Percentiles rank a stretch among this genome's conserved stretches.
These are phyloP conservation scores for Drosophila suzukii DNA, from an alignment of 1,140 invertebrate species.

Conservation along the genomic window DNA sequence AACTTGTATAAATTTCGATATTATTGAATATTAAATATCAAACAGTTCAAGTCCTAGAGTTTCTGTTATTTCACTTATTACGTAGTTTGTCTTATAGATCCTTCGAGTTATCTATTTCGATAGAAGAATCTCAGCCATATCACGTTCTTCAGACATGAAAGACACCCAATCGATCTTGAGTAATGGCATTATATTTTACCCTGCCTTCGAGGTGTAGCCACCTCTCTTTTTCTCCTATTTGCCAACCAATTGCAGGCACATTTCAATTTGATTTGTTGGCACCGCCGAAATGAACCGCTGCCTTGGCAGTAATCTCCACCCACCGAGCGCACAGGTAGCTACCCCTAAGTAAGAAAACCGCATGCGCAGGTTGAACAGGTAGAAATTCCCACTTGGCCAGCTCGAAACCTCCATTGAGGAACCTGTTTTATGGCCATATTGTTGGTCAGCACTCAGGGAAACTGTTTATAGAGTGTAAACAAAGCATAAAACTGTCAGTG, in stretches of 20 bases:
- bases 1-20: too few species aligned
- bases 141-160: background rate
- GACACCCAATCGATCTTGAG: slow-evolving; percentile 1
- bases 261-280: slow-evolving; percentile 79
- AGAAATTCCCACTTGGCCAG: background rate
- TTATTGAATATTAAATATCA: too few species aligned
- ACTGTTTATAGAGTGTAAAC: slow-evolving; percentile 70
- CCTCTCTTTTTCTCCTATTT: slow-evolving; percentile 8
- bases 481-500: slow-evolving; percentile 84
- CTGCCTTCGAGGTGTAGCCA: background rate
- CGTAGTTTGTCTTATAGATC: background rate
- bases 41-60: too few species aligned
- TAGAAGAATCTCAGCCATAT: background rate
- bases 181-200: background rate
- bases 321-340: slow-evolving; percentile 40
- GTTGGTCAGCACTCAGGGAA: background rate
- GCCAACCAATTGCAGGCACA: slow-evolving; percentile 70
- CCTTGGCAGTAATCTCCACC: slow-evolving; percentile 52
- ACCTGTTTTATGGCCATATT: slow-evolving; percentile 35
- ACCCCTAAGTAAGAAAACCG: slow-evolving; percentile 33
- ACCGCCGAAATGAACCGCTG: slow-evolving; percentile 20
- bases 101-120: background rate
- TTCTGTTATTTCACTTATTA: too few species aligned
- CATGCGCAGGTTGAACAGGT: slow-evolving; percentile 32
- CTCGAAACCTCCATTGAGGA: slow-evolving; percentile 10